Percentiles rank a stretch among this genome's conserved stretches.
phyloP scores from a whole-genome alignment of 2,797 vertebrate genomes.

The Parotocinclus haroldoi region DNA sequence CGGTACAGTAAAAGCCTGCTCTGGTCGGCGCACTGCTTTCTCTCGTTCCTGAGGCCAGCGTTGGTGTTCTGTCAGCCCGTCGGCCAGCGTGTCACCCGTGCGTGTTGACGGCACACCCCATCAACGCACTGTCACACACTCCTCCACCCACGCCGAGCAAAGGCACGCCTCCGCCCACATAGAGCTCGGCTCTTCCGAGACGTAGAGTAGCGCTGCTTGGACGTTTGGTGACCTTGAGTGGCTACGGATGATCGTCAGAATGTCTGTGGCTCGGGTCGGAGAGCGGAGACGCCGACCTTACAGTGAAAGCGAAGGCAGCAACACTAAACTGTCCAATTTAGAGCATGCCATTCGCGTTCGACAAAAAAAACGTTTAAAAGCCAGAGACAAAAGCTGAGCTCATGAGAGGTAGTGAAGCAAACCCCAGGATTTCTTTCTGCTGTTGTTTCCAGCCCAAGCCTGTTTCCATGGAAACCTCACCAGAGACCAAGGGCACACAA shows the following conservation, averaged over 20 bases:
- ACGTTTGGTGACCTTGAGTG: not conserved
- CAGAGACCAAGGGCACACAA: constrained; percentile 68
- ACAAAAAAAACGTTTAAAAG: constrained; percentile 44
- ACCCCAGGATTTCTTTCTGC: constrained; percentile 64
- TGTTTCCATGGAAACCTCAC: constrained; percentile 82
- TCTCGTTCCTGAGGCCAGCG: too few relatives aligned
- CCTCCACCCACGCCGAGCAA: constrained; percentile 27
- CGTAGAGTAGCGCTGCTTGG: too few relatives aligned
- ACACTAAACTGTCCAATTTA: constrained; percentile 29
- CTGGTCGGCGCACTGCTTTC: too few relatives aligned
- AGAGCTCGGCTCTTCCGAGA: too few relatives aligned
- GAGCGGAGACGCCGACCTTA: constrained; percentile 33
- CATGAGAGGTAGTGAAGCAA: constrained; percentile 50
- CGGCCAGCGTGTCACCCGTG: constrained; percentile 27
- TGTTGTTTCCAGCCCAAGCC: constrained; percentile 82
- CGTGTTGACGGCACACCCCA: constrained; percentile 34
- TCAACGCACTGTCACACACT: constrained; percentile 34
- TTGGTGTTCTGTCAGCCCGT: constrained; percentile 16
- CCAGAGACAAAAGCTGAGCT: constrained; percentile 49
- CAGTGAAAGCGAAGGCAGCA: constrained; percentile 5
- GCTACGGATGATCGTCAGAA: too few relatives aligned
- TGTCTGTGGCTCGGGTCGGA: not conserved
- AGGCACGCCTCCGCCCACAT: constrained; percentile 12
- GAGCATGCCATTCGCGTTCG: constrained; percentile 25
- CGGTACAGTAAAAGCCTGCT: too few relatives aligned